Percentiles rank a stretch among this genome's conserved stretches.
phyloP scores from a whole-genome alignment of 1,140 invertebrate species.

The Drosophila mojavensis region DNA sequence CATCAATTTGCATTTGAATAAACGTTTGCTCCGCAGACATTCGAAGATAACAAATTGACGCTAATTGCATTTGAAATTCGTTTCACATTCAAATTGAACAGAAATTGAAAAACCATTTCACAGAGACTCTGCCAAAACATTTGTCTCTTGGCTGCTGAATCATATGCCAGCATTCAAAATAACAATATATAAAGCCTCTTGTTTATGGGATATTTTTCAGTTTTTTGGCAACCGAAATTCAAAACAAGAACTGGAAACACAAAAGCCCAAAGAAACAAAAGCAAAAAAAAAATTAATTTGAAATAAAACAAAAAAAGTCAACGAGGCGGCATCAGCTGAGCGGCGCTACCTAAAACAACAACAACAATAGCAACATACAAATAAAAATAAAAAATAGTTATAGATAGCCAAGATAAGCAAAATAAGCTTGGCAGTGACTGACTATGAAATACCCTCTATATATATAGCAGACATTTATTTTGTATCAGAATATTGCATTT shows the following conservation, averaged over 20 bases:
- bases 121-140: background rate
- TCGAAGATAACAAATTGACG: constrained; percentile 56
- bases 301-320: constrained; percentile 31
- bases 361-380: constrained; percentile 22
- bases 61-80: constrained; percentile 67
- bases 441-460: background rate
- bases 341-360: constrained; percentile 19
- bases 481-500: no score
- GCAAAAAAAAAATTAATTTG: background rate
- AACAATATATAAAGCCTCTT: constrained; percentile 8
- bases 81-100: background rate
- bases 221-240: constrained; percentile 20
- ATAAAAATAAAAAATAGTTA: constrained; percentile 13
- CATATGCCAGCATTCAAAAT: constrained; percentile 31
- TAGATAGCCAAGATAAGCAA: constrained; percentile 26
- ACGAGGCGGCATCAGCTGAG: constrained; percentile 56
- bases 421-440: background rate
- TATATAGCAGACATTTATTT: background rate
- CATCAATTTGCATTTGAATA: constrained; percentile 32
- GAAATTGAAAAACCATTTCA: constrained; percentile 15
- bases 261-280: constrained; percentile 10
- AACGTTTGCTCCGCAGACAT: constrained; percentile 28
- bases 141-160: constrained; percentile 16
- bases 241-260: constrained; percentile 44
- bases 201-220: constrained; percentile 16